phyloP scores from a whole-genome alignment of 2,113 vertebrate species.

The Zapus hudsonius region DNA sequence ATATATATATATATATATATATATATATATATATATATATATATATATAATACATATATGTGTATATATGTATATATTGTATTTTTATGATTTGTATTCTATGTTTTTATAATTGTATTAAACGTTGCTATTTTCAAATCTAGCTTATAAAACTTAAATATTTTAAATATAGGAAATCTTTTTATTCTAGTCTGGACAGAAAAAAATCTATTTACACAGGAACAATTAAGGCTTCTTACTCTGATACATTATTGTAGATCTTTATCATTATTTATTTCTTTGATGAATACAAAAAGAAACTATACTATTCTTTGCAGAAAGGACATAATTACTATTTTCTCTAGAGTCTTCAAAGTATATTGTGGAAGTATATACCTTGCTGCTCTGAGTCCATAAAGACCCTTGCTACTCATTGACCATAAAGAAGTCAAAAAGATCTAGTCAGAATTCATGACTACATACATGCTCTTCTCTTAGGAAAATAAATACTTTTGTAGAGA shows the following conservation, averaged over 20 bases:
- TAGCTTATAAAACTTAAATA: not conserved
- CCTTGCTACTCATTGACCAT: not conserved
- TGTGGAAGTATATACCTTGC: not conserved
- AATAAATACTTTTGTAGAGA: not conserved
- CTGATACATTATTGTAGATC: not conserved
- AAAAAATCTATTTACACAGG: not conserved
- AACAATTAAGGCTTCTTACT: not conserved
- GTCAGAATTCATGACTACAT: not conserved
- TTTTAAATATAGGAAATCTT: not conserved
- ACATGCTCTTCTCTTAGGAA: not conserved
- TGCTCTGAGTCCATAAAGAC: not conserved
- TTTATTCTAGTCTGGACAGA: not conserved
- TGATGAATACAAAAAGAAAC: not conserved
- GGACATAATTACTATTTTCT: not conserved
- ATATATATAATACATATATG: too few relatives aligned
- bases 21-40: too few relatives aligned
- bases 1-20: too few relatives aligned
- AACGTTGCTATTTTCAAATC: not conserved
- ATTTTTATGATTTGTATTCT: too few relatives aligned
- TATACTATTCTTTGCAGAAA: not conserved
- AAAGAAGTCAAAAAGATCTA: not conserved
- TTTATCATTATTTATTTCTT: not conserved
- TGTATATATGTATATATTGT: too few relatives aligned
- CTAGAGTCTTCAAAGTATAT: not conserved
- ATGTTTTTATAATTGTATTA: not conserved